Conservation (phyloP, 2,888 invertebrate genomes). For the Deilephila porcellus region DNA sequence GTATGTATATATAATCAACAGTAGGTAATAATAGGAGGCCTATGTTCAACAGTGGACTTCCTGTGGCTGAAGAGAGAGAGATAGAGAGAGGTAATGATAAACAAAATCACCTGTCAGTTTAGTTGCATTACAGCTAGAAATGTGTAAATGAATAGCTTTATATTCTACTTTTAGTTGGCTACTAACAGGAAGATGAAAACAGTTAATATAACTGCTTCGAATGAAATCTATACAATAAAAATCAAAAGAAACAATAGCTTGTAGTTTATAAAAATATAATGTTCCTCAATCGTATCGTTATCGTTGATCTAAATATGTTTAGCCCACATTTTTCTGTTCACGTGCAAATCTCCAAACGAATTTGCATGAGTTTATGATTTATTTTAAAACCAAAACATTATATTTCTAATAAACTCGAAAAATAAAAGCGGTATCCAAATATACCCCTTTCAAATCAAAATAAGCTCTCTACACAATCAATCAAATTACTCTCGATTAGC, state of each 20-base stretch:
- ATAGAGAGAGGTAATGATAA: no score
- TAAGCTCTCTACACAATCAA: slow-evolving; percentile 43
- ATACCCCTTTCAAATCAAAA: slow-evolving; percentile 33
- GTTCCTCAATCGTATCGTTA: background rate
- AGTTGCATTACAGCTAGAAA: no score
- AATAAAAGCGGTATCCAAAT: slow-evolving; percentile 24
- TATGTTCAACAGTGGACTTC: no score
- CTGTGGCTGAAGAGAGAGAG: no score
- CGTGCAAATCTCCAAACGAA: slow-evolving; percentile 2
- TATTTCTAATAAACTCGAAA: slow-evolving; percentile 14
- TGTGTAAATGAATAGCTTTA: no score
- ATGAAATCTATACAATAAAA: background rate
- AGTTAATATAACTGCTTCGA: background rate
- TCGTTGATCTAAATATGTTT: background rate
- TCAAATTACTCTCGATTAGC: slow-evolving; percentile 45
- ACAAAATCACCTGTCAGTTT: no score
- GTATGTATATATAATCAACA: no score
- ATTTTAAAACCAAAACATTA: slow-evolving; percentile 40
- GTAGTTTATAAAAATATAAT: no score
- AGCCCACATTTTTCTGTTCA: background rate
- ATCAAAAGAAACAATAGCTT: background rate
- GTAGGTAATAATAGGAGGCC: no score
- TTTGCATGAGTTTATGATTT: slow-evolving; percentile 42
- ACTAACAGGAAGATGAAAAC: no score
- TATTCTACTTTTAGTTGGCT: no score